Evolutionary conservation across 2,888 invertebrate species (phyloP).

Genomic region (Phortica magna): DNA sequence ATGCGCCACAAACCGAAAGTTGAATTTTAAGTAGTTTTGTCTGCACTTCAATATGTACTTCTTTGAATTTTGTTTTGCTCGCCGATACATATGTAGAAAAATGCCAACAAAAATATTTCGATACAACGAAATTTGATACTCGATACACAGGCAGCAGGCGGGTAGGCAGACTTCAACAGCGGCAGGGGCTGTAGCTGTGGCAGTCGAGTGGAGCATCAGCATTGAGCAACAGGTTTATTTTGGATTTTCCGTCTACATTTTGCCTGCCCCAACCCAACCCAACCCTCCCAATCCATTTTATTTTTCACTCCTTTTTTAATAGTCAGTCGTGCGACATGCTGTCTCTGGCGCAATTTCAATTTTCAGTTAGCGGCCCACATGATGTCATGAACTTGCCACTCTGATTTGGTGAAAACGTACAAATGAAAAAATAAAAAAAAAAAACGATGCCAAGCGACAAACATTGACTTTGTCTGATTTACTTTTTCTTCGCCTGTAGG

Average conservation of each 20-base stretch:
- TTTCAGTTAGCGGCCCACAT: slow-evolving; percentile 57
- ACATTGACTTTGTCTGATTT: neutral
- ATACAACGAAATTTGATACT: slow-evolving; percentile 28
- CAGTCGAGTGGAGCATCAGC: neutral
- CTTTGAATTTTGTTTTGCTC: neutral
- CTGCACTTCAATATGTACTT: slow-evolving; percentile 9
- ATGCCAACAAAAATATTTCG: neutral
- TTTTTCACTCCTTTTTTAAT: neutral
- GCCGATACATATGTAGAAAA: neutral
- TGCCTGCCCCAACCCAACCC: neutral
- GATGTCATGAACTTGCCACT: slow-evolving; percentile 68
- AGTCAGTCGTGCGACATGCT: slow-evolving; percentile 24
- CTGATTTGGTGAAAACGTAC: slow-evolving; percentile 58
- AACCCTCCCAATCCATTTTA: neutral
- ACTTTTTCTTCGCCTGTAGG: neutral
- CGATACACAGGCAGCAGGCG: neutral
- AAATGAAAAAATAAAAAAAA: slow-evolving; percentile 12
- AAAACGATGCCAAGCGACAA: neutral
- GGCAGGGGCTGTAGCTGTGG: too few relatives aligned
- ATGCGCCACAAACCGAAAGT: slow-evolving; percentile 21
- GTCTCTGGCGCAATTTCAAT: slow-evolving; percentile 14
- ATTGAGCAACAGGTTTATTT: slow-evolving; percentile 14
- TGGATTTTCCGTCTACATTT: neutral
- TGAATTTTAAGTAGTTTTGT: slow-evolving; percentile 31
- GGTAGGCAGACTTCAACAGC: too few relatives aligned